A percentile compares a stretch with the other conserved stretches of the same genome.
Evolutionary conservation across 92 coral and sea anemone species (phyloP).

Genomic region (Meandrina meandrites): DNA sequence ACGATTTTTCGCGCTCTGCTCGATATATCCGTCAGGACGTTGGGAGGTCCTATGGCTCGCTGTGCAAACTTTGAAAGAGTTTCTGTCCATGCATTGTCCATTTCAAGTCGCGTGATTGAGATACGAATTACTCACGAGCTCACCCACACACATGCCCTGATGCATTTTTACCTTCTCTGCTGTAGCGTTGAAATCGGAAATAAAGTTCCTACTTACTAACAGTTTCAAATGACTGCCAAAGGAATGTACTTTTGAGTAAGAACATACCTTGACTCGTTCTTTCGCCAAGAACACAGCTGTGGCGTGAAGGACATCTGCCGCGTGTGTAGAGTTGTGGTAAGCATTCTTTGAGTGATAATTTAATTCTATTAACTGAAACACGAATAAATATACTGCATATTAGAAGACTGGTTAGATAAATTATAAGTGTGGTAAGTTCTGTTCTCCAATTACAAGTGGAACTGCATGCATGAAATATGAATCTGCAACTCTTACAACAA

Average conservation of each 20-base stretch:
- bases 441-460: not conserved
- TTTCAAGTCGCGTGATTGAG: no score
- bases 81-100: no score
- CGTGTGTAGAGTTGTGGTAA: slow-evolving; percentile 98
- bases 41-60: no score
- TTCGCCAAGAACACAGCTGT: slow-evolving; percentile 94
- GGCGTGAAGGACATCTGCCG: slow-evolving; percentile 98
- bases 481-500: not conserved
- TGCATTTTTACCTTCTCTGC: no score
- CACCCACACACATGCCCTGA: no score
- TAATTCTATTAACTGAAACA: slow-evolving; percentile 88
- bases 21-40: not conserved
- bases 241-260: no score
- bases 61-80: no score
- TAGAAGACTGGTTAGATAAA: not conserved
- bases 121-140: no score
- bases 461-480: not conserved
- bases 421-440: not conserved
- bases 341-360: slow-evolving; percentile 95
- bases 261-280: slow-evolving; percentile 91
- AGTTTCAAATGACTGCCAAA: not conserved
- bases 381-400: not conserved
- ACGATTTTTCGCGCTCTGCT: not conserved
- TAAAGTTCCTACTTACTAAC: no score
- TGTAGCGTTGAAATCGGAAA: no score